Base-by-base conservation (phyloP, 2,113 vertebrate genomes). In the Myotis yumanensis region DNA sequence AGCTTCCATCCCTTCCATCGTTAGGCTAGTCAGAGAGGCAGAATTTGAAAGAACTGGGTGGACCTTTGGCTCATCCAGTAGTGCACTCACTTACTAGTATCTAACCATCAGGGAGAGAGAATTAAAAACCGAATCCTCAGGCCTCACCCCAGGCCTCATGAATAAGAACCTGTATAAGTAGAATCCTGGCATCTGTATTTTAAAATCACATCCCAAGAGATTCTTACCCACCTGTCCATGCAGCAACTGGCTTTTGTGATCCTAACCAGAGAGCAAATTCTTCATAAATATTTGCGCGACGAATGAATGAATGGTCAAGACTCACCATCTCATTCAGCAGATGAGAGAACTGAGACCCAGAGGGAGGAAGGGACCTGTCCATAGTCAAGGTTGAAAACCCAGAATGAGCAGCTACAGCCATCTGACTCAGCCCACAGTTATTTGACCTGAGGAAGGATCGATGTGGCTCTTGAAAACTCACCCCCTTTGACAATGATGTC, bases 41-140 rank as follows among this genome's bases (percentile, higher is more conserved):
- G 75, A 59, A 94, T 40, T 43, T 40, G 46, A 71, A 25, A 68
- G 69, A 46, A 66, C 7, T 51, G 40, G 14, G 9, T 76, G 17
- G 30, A 6, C 20, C 59, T 76, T 57, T 59, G 68, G 16, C 20
- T 90, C 48, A 81, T 30, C 51, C 23, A 54, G 23, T 20, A 66
- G 66, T 28, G 32, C 25, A 59, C 59, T 20, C 64, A 17, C 1
- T 54, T 76, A 22, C 57, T 59, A 25, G 57, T 59, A 25, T 35
- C 30, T 85, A 64, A 73, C 71, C 14, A 75, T 12, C 52, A 64
- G 25, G 7, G 72, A 91, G 6, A 80, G 23, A 77, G 5, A 46
- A 51, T 81, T 46, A 51, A 76, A 80, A 89, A 73, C 72, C 62
- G 89, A 57, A 96, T 84, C 52, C 83, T 89, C 69, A 85, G 25